phyloP scores from a whole-genome alignment of 2,113 vertebrate species.

The Todiramphus chloris region DNA sequence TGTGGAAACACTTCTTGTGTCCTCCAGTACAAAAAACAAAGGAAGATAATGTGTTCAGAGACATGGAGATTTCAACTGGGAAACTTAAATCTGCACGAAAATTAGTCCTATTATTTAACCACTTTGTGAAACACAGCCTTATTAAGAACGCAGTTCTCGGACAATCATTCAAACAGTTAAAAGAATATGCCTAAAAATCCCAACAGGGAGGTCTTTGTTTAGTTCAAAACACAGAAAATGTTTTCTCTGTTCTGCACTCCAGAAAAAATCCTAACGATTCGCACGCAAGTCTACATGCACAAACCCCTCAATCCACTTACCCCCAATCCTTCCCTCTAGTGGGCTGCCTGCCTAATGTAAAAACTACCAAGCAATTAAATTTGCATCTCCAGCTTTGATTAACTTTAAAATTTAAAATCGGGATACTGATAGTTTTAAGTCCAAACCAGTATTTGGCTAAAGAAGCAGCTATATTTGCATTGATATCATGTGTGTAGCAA shows the following conservation, averaged over 20 bases:
- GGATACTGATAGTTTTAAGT: not conserved
- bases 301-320: not conserved
- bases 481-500: not conserved
- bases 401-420: not conserved
- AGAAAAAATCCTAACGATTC: constrained; percentile 44
- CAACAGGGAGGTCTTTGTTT: constrained; percentile 71
- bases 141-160: constrained; percentile 11
- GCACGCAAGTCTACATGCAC: not conserved
- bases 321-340: not conserved
- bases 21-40: not conserved
- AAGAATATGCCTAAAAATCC: constrained; percentile 23
- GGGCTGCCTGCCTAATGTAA: not conserved
- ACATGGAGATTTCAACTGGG: not conserved
- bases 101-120: not conserved
- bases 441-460: not conserved
- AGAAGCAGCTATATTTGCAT: not conserved
- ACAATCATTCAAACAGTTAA: not conserved
- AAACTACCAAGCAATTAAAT: not conserved
- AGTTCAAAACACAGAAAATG: not conserved
- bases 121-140: not conserved
- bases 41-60: not conserved
- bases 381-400: not conserved
- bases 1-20: not conserved
- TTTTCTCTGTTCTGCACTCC: constrained; percentile 47
- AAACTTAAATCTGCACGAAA: not conserved